Percentiles rank a stretch among this genome's conserved stretches.
Conservation (phyloP, 1,140 invertebrate species). For the Linepithema humile region DNA sequence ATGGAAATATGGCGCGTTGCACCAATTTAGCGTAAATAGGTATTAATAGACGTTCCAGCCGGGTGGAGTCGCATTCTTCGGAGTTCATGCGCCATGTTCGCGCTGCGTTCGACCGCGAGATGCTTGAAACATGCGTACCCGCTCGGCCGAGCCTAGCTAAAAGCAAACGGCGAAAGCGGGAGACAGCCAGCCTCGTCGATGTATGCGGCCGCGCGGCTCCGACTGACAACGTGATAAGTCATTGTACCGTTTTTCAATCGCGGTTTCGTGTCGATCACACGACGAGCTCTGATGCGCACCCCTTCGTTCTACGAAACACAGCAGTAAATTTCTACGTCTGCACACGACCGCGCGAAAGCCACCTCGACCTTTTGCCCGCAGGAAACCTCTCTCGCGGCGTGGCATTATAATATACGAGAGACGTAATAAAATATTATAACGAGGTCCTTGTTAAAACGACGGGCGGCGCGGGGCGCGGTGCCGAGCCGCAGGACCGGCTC, state of each 20-base stretch:
- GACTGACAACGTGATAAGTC: conserved; percentile 51
- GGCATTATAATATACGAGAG: conserved; percentile 34
- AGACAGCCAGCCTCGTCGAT: too few species aligned
- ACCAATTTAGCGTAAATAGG: conserved; percentile 53
- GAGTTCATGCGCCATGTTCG: conserved; percentile 1
- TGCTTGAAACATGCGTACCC: neutral
- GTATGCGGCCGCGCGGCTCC: too few species aligned
- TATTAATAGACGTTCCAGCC: conserved; percentile 55
- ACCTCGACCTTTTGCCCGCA: conserved; percentile 17
- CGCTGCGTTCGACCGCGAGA: conserved; percentile 9
- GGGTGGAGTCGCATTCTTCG: conserved; percentile 46
- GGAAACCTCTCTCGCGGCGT: conserved; percentile 35
- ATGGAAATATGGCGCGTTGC: conserved; percentile 27
- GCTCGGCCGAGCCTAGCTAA: neutral
- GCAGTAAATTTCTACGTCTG: conserved; percentile 46
- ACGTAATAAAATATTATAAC: conserved; percentile 83
- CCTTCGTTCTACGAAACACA: conserved; percentile 40
- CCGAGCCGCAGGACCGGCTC: conserved; percentile 68
- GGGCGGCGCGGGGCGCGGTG: conserved; percentile 65
- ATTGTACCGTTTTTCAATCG: conserved; percentile 39
- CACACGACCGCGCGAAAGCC: conserved; percentile 48
- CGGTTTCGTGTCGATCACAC: conserved; percentile 19
- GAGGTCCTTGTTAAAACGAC: conserved; percentile 83
- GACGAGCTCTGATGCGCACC: neutral
- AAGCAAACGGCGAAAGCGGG: neutral